These are phyloP conservation scores for Protophormia terraenovae DNA, from an alignment of 2,888 invertebrate species.

Conservation along the genomic window DNA sequence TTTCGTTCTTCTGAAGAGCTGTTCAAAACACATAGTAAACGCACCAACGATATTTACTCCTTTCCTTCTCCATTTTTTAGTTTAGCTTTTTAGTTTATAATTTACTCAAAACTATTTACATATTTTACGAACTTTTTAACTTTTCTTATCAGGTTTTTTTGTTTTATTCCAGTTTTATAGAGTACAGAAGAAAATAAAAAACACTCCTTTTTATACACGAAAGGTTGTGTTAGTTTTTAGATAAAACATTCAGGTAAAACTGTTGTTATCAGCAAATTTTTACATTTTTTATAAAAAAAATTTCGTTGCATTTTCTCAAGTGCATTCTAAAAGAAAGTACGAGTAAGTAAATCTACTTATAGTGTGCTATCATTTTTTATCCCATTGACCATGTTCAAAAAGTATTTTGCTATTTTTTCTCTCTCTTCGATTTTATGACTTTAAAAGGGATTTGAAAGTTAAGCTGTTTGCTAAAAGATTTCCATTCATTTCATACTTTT, in stretches of 20 bases:
- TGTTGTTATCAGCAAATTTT: conserved; percentile 45
- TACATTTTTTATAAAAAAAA: conserved; percentile 8
- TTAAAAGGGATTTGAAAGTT: conserved; percentile 61
- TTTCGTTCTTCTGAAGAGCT: too few species aligned
- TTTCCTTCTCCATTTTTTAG: neutral
- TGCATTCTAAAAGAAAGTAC: conserved; percentile 4
- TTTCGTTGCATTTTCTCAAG: conserved; percentile 33
- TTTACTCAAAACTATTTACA: neutral
- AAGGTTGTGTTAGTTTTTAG: conserved; percentile 1
- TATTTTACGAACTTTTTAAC: neutral
- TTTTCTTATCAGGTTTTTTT: conserved; percentile 4
- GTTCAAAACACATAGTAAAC: too few species aligned
- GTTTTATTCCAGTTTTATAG: conserved; percentile 10
- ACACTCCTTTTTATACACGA: neutral
- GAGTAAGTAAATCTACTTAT: neutral
- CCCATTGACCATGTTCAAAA: conserved; percentile 36
- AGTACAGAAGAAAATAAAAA: neutral
- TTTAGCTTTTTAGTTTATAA: neutral
- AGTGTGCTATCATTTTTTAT: neutral
- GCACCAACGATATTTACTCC: too few species aligned
- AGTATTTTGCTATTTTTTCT: conserved; percentile 7
- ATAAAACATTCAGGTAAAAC: conserved; percentile 40
- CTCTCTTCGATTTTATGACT: conserved; percentile 45
- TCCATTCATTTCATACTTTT: conserved; percentile 12
- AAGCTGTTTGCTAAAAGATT: conserved; percentile 62